These are phyloP conservation scores for Acanthurus leucopareius DNA, from an alignment of 2,797 vertebrate genomes.

Conservation along the genomic window DNA sequence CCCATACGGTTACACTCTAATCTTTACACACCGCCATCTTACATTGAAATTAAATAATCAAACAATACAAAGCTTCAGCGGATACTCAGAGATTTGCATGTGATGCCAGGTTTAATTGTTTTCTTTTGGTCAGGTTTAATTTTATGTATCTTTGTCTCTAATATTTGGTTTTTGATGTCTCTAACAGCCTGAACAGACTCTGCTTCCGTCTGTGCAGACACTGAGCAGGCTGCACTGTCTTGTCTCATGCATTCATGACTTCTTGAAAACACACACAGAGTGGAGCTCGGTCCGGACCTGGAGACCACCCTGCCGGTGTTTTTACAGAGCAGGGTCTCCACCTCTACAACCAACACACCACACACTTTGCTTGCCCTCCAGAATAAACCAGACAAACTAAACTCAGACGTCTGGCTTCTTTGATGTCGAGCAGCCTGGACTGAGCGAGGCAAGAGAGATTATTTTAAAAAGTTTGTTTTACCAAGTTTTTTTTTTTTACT, in stretches of 20 bases:
- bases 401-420: conserved; percentile 8
- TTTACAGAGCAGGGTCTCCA: conserved; percentile 19
- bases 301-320: conserved; percentile 58
- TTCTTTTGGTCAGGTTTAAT: conserved; percentile 1
- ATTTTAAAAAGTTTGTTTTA: background rate
- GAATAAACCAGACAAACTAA: background rate
- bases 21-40: conserved; percentile 26
- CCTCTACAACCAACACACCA: conserved; percentile 22
- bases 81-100: background rate
- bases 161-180: background rate
- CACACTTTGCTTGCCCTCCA: conserved; percentile 43
- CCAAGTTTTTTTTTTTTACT: background rate
- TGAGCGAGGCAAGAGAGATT: background rate
- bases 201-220: background rate
- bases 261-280: conserved; percentile 5
- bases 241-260: conserved; percentile 1
- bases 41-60: conserved; percentile 31
- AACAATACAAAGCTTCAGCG: conserved; percentile 18
- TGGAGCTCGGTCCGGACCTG: background rate
- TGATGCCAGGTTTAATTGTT: background rate
- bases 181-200: background rate
- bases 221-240: conserved; percentile 9
- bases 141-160: background rate
- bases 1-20: conserved; percentile 12
- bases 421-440: background rate